These are phyloP conservation scores for Anhinga rufa DNA, from an alignment of 2,113 vertebrate species.

Conservation along the genomic window DNA sequence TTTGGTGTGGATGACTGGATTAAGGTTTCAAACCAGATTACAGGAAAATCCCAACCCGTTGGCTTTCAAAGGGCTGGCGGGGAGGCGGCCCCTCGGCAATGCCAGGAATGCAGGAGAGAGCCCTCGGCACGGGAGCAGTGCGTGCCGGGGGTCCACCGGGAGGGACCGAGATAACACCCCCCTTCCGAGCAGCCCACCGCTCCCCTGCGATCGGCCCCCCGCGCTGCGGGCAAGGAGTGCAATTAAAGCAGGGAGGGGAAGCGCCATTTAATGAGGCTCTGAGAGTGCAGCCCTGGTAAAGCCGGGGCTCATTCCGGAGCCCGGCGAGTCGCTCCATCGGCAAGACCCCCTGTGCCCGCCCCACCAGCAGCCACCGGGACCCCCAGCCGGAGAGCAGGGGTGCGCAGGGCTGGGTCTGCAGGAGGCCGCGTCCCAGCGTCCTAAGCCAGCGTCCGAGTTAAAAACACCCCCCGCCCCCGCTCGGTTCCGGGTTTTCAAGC, in stretches of 20 bases:
- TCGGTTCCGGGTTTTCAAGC: neutral
- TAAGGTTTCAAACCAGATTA: conserved; percentile 47
- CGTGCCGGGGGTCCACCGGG: neutral
- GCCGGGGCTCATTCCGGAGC: neutral
- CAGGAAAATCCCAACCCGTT: neutral
- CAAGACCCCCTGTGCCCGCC: neutral
- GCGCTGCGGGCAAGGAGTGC: neutral
- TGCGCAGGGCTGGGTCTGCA: neutral
- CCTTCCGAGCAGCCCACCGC: neutral
- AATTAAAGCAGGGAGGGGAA: neutral
- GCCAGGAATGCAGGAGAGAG: conserved; percentile 39
- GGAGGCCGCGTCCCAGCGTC: neutral
- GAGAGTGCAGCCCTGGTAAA: neutral
- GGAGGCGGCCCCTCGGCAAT: conserved; percentile 43
- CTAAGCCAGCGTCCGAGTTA: neutral
- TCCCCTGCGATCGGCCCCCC: neutral
- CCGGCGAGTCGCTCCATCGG: neutral
- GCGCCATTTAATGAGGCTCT: neutral
- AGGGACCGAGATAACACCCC: neutral
- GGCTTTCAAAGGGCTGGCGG: conserved; percentile 26
- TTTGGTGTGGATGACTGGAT: conserved; percentile 44
- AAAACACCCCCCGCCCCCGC: neutral
- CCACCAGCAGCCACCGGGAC: neutral
- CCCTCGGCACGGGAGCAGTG: neutral
- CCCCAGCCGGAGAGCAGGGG: neutral